phyloP scores from a whole-genome alignment of 2,888 invertebrate genomes.

The Chloroclysta siterata region DNA sequence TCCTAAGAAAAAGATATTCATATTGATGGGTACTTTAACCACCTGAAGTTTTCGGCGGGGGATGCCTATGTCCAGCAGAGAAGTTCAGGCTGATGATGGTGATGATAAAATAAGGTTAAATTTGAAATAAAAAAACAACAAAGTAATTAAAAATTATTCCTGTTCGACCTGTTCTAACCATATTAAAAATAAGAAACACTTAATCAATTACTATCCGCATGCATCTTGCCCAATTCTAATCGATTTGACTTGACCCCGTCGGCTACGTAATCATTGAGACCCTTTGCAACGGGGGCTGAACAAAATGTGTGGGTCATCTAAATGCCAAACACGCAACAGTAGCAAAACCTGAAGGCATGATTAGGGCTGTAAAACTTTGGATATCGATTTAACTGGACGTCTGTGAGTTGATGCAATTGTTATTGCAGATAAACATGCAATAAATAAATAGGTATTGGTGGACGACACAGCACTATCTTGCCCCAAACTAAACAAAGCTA shows the following conservation, averaged over 20 bases:
- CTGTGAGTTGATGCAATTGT: not conserved
- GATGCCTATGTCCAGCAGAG: too few species aligned
- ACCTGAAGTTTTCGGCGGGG: too few species aligned
- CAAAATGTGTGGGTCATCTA: slow-evolving; percentile 11
- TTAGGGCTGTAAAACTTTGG: not conserved
- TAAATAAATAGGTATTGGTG: too few species aligned
- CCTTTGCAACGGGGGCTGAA: slow-evolving; percentile 19
- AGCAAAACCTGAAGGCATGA: not conserved
- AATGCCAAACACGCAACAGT: slow-evolving; percentile 22
- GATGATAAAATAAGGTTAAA: too few species aligned
- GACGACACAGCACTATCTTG: too few species aligned
- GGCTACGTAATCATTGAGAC: slow-evolving; percentile 18
- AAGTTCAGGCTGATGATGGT: too few species aligned
- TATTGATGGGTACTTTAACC: too few species aligned
- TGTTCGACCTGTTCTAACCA: slow-evolving; percentile 3
- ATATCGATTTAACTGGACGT: not conserved
- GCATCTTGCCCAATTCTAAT: slow-evolving; percentile 18
- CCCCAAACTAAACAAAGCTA: too few species aligned
- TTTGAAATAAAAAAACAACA: not conserved
- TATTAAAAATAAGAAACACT: slow-evolving; percentile 9
- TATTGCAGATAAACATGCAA: too few species aligned
- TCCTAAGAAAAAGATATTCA: too few species aligned
- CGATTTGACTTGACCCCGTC: slow-evolving; percentile 3
- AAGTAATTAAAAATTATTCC: slow-evolving; percentile 6
- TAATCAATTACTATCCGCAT: slow-evolving; percentile 20